Conservation (phyloP, 2,888 invertebrate genomes). For the Aphodius granarius region DNA sequence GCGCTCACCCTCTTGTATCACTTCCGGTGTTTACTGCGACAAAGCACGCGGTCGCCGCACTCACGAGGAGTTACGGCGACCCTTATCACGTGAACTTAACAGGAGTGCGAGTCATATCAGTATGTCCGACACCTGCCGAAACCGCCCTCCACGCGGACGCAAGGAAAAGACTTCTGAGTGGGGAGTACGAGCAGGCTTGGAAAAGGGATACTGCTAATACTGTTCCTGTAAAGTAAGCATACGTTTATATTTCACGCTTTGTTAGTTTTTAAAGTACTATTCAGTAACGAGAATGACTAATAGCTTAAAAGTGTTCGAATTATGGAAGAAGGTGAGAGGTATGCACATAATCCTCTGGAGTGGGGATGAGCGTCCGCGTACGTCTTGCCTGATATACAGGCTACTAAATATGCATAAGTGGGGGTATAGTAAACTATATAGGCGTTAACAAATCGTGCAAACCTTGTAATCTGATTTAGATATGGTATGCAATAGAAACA, state of each 20-base stretch:
- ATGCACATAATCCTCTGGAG: too few species aligned
- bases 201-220: constrained; percentile 67
- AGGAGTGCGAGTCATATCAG: constrained; percentile 70
- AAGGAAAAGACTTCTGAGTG: constrained; percentile 69
- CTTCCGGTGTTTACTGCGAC: constrained; percentile 78
- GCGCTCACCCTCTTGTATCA: constrained; percentile 69
- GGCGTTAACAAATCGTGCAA: too few species aligned
- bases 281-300: too few species aligned
- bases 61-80: constrained; percentile 75
- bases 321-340: too few species aligned
- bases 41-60: constrained; percentile 74
- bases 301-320: too few species aligned
- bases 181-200: constrained; percentile 75
- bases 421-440: too few species aligned
- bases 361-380: too few species aligned
- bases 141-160: constrained; percentile 68
- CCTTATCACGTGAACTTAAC: constrained; percentile 73
- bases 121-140: constrained; percentile 72
- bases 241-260: not conserved
- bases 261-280: not conserved
- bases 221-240: constrained; percentile 64
- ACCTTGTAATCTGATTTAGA: too few species aligned
- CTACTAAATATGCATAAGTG: too few species aligned
- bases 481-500: too few species aligned
- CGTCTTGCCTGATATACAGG: too few species aligned